phyloP scores from a whole-genome alignment of 1,140 invertebrate species.

The Hirudo medicinalis region DNA sequence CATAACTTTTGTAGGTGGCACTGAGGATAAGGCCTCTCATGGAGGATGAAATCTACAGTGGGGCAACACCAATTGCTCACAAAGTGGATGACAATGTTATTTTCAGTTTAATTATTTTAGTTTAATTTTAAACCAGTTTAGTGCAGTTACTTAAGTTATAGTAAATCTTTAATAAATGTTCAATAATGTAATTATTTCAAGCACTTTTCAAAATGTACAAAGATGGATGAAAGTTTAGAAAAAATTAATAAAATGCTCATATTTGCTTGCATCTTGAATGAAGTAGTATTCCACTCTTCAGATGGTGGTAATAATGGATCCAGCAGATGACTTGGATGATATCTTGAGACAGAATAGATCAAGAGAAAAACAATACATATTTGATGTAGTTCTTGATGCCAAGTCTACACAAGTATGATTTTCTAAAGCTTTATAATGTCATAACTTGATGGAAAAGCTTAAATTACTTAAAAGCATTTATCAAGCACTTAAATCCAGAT shows the following conservation, averaged over 20 bases:
- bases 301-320: slow-evolving; percentile 55
- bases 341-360: slow-evolving; percentile 52
- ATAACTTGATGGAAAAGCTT: too few species aligned
- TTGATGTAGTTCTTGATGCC: slow-evolving; percentile 65
- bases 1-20: slow-evolving; percentile 40
- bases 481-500: too few species aligned
- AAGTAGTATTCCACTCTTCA: slow-evolving; percentile 31
- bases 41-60: slow-evolving; percentile 41
- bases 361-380: slow-evolving; percentile 63
- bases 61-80: slow-evolving; percentile 42
- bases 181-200: background rate
- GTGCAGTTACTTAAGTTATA: background rate
- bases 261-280: background rate
- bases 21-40: slow-evolving; percentile 45
- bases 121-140: background rate
- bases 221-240: background rate
- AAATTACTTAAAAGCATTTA: too few species aligned
- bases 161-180: slow-evolving; percentile 1
- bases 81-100: slow-evolving; percentile 44
- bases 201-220: background rate
- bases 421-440: background rate
- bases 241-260: background rate
- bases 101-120: slow-evolving; percentile 7
- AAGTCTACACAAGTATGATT: slow-evolving; percentile 40
- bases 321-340: slow-evolving; percentile 50